Conservation (phyloP, 2,113 vertebrate species). For the Dolichotis patagonum region DNA sequence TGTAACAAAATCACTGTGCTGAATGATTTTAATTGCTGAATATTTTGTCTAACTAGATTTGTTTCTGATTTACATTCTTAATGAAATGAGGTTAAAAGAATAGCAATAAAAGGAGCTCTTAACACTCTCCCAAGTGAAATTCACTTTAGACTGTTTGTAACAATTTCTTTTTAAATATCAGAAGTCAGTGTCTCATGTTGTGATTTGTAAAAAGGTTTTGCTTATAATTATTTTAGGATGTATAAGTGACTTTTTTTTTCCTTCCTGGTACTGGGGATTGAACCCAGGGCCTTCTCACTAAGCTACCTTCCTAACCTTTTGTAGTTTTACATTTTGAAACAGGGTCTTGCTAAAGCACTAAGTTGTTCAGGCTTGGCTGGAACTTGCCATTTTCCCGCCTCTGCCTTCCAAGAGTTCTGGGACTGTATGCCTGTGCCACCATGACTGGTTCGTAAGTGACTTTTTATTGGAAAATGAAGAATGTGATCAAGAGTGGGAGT, state of each 20-base stretch:
- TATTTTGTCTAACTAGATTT: conserved; percentile 39
- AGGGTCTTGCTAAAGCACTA: background rate
- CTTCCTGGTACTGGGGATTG: background rate
- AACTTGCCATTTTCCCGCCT: background rate
- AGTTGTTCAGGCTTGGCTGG: background rate
- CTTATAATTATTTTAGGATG: conserved; percentile 48
- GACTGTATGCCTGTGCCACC: background rate
- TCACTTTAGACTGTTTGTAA: conserved; percentile 3
- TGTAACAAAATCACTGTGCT: background rate
- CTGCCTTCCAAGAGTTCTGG: background rate
- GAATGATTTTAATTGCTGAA: conserved; percentile 45
- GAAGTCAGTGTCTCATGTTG: background rate
- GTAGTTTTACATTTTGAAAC: background rate
- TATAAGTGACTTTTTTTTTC: background rate
- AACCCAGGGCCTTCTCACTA: background rate
- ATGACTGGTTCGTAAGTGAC: background rate
- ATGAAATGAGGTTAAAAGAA: background rate
- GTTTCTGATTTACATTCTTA: conserved; percentile 35
- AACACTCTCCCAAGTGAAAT: background rate
- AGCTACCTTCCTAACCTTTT: background rate
- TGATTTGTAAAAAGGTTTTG: conserved; percentile 27
- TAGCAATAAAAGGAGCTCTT: background rate
- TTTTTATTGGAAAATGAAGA: conserved; percentile 11
- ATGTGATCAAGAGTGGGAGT: background rate
- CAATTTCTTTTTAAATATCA: conserved; percentile 3